Evolutionary conservation across 92 coral and sea anemone species (phyloP).

Genomic region (Phenganax subtilis): DNA sequence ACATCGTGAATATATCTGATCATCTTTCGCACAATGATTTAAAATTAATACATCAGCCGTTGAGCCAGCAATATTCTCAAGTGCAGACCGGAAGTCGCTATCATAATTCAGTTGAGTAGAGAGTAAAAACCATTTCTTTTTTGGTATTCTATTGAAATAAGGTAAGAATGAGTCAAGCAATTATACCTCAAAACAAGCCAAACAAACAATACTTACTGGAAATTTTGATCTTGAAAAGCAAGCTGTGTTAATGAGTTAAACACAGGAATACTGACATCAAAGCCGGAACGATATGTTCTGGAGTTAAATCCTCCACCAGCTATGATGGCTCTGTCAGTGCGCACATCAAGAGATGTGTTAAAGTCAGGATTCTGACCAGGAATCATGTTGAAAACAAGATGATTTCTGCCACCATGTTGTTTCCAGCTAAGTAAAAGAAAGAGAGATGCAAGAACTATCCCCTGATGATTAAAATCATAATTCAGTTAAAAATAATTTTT

Average conservation of each 20-base stretch:
- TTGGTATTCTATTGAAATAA: constrained; percentile 26
- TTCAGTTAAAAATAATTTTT: too few relatives aligned
- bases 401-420: constrained; percentile 68
- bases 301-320: constrained; percentile 89
- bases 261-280: constrained; percentile 91
- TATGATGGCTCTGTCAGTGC: constrained; percentile 68
- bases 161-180: neutral
- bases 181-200: neutral
- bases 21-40: constrained; percentile 49
- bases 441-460: neutral
- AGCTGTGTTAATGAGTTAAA: constrained; percentile 68
- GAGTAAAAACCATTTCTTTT: constrained; percentile 55
- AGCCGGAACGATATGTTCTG: constrained; percentile 71
- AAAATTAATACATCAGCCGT: constrained; percentile 54
- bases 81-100: constrained; percentile 39
- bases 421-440: constrained; percentile 60
- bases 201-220: constrained; percentile 33
- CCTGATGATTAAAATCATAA: too few relatives aligned
- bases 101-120: constrained; percentile 66
- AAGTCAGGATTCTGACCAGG: constrained; percentile 93
- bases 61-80: constrained; percentile 50
- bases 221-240: neutral
- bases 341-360: constrained; percentile 72
- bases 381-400: constrained; percentile 87
- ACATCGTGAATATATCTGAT: constrained; percentile 56